phyloP scores from a whole-genome alignment of 2,797 vertebrate species.

The Scomberomorus guttatus region DNA sequence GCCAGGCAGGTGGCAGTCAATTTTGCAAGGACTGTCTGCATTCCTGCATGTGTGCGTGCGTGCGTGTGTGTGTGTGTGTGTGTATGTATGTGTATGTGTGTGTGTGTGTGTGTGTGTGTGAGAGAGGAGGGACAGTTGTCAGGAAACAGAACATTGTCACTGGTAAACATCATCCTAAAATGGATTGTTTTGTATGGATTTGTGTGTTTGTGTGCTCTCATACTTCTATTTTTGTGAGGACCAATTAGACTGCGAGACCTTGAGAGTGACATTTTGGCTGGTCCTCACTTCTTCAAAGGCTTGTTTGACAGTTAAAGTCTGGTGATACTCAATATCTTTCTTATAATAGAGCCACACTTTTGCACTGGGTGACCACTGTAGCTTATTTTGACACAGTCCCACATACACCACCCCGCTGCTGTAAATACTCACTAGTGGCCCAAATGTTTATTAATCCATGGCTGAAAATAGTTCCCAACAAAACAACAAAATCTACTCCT shows the following conservation, averaged over 20 bases:
- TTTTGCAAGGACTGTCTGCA: slow-evolving; percentile 53
- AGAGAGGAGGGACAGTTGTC: slow-evolving; percentile 48
- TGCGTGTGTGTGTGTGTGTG: slow-evolving; percentile 26
- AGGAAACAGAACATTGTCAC: slow-evolving; percentile 43
- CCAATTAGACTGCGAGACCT: not conserved
- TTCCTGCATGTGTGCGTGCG: slow-evolving; percentile 43
- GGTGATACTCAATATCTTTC: not conserved
- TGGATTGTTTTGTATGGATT: slow-evolving; percentile 20
- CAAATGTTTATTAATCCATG: too few relatives aligned
- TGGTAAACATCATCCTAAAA: slow-evolving; percentile 51
- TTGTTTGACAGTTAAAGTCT: not conserved
- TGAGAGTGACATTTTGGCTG: not conserved
- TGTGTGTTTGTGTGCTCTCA: slow-evolving; percentile 4
- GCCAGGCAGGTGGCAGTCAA: slow-evolving; percentile 71
- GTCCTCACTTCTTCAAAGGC: not conserved
- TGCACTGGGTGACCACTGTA: not conserved
- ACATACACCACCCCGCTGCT: not conserved
- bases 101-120: slow-evolving; percentile 27
- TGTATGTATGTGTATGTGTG: slow-evolving; percentile 35
- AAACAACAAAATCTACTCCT: not conserved
- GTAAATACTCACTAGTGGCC: not conserved
- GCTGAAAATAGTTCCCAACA: not conserved
- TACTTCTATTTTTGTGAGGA: not conserved
- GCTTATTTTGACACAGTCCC: not conserved
- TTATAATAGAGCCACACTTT: not conserved